These are phyloP conservation scores for Hyperoplus immaculatus DNA, from an alignment of 2,797 vertebrate genomes.

Conservation along the genomic window DNA sequence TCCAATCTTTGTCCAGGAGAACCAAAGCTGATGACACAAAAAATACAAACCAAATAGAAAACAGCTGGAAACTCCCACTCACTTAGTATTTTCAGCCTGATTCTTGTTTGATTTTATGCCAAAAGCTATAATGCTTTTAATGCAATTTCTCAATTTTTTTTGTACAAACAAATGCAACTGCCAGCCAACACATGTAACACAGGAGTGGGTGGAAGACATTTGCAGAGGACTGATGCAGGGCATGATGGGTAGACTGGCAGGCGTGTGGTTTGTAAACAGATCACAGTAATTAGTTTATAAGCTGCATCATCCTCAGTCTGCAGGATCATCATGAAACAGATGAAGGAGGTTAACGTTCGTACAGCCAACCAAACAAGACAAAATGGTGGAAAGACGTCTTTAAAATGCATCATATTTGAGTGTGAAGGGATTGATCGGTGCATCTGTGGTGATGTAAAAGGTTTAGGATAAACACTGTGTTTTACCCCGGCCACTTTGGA, in stretches of 20 bases:
- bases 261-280: slow-evolving; percentile 21
- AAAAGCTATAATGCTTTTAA: background rate
- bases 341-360: background rate
- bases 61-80: background rate
- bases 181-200: slow-evolving; percentile 1
- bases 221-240: slow-evolving; percentile 1
- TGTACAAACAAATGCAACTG: background rate
- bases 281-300: slow-evolving; percentile 18
- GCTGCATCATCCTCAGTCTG: slow-evolving; percentile 1
- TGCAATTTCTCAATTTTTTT: background rate
- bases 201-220: background rate
- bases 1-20: slow-evolving; percentile 33
- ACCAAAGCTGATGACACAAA: slow-evolving; percentile 10
- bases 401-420: background rate
- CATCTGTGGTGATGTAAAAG: background rate
- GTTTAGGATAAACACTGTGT: background rate
- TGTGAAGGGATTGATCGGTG: background rate
- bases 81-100: background rate
- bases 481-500: slow-evolving; percentile 80
- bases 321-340: slow-evolving; percentile 5
- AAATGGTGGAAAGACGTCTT: background rate
- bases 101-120: background rate
- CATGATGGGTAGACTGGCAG: slow-evolving; percentile 24
- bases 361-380: background rate
- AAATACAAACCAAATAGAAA: slow-evolving; percentile 1